Conservation (phyloP, 2,797 vertebrate genomes). For the Xenops minutus region DNA sequence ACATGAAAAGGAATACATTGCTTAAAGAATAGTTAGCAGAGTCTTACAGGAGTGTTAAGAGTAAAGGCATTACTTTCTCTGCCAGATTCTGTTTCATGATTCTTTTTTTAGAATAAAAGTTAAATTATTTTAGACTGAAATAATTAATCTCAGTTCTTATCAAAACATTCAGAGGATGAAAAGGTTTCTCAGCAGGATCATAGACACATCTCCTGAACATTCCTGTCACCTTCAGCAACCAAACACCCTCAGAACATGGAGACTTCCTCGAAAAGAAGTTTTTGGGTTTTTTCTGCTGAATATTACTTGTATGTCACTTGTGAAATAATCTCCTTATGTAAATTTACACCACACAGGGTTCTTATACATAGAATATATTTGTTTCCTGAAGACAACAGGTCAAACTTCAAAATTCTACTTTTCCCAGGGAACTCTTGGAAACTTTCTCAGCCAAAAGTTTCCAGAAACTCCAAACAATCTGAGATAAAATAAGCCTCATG, state of each 20-base stretch:
- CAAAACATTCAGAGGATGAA: neutral
- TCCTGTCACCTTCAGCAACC: neutral
- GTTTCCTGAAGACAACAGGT: neutral
- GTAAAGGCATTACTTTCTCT: conserved; percentile 36
- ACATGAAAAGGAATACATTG: conserved; percentile 32
- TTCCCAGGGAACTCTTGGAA: neutral
- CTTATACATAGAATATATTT: neutral
- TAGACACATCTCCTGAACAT: neutral
- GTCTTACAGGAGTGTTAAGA: neutral
- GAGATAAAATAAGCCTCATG: neutral
- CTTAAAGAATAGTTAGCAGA: conserved; percentile 28
- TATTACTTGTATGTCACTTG: neutral
- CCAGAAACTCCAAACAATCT: neutral
- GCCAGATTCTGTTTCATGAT: conserved; percentile 34
- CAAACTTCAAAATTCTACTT: neutral
- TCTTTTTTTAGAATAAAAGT: conserved; percentile 45
- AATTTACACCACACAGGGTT: neutral
- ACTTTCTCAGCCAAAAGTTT: neutral
- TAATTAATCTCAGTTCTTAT: conserved; percentile 22
- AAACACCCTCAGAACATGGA: neutral
- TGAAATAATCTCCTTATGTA: neutral
- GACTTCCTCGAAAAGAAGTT: neutral
- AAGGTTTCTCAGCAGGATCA: neutral
- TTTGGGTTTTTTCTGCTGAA: neutral
- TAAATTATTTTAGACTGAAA: neutral